Percentiles rank a stretch among this genome's conserved stretches.
Conservation (phyloP, 2,888 invertebrate genomes). For the Tiliacea aurago region DNA sequence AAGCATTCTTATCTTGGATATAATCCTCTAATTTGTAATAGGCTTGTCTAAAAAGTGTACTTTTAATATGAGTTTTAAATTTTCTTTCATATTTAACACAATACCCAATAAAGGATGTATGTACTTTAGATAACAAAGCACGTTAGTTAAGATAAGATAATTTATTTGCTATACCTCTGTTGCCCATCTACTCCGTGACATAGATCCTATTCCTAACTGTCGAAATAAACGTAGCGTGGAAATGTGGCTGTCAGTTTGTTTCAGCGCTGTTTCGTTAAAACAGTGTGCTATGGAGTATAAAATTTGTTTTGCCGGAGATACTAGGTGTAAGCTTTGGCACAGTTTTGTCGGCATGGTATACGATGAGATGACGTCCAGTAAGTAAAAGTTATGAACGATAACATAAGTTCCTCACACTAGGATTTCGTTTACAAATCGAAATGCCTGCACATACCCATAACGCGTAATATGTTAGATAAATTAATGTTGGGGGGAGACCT, state of each 20-base stretch:
- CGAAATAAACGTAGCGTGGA: constrained; percentile 56
- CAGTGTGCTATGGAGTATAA: constrained; percentile 54
- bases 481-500: not conserved
- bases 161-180: constrained; percentile 20
- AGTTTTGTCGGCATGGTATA: constrained; percentile 3
- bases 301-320: constrained; percentile 47
- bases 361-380: not conserved
- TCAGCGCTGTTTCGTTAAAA: constrained; percentile 47
- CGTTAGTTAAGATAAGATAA: too few relatives aligned
- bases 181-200: not conserved
- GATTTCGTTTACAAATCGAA: not conserved
- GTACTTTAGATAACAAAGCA: not conserved
- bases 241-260: constrained; percentile 57
- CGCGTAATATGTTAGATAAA: not conserved
- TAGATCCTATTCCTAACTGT: constrained; percentile 49
- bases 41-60: too few relatives aligned
- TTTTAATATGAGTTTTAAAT: too few relatives aligned
- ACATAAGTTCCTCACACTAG: not conserved
- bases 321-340: constrained; percentile 22
- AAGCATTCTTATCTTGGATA: too few relatives aligned
- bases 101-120: too few relatives aligned
- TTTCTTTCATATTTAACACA: too few relatives aligned
- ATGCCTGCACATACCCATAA: not conserved
- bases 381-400: not conserved
- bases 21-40: too few relatives aligned